A percentile compares a stretch with the other conserved stretches of the same genome.
These are phyloP conservation scores for Acronicta psi DNA, from an alignment of 2,888 invertebrate species.

Conservation along the genomic window DNA sequence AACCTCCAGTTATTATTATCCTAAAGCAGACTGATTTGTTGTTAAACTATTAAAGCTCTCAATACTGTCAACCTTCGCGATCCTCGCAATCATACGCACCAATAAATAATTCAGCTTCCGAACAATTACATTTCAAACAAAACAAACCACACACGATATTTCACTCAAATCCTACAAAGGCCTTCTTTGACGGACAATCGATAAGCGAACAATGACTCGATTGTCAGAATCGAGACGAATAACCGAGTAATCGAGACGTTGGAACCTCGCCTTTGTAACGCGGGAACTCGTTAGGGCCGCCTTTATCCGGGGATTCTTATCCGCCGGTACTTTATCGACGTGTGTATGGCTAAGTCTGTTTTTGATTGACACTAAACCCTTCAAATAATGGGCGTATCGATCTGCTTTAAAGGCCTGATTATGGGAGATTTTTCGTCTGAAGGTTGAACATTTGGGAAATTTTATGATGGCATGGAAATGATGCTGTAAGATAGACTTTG, in stretches of 20 bases:
- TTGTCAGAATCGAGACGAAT: constrained; percentile 68
- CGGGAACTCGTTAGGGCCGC: constrained; percentile 68
- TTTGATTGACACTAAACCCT: constrained; percentile 80
- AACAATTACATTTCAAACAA: constrained; percentile 45
- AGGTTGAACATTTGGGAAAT: constrained; percentile 24
- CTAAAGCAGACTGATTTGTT: not conserved
- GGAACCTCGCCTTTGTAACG: constrained; percentile 64
- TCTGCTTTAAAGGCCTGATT: constrained; percentile 57
- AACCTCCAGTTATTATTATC: too few relatives aligned
- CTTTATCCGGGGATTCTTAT: constrained; percentile 67
- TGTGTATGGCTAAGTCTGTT: constrained; percentile 69
- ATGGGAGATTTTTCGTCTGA: constrained; percentile 46
- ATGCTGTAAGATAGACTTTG: not conserved
- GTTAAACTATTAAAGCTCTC: constrained; percentile 16
- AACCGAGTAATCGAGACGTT: constrained; percentile 68
- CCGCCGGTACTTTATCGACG: constrained; percentile 63
- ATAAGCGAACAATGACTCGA: constrained; percentile 70
- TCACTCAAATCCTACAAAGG: constrained; percentile 49
- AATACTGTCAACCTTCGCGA: constrained; percentile 13
- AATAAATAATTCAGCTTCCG: constrained; percentile 44
- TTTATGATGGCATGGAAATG: constrained; percentile 44
- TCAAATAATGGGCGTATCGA: constrained; percentile 67
- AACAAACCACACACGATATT: constrained; percentile 47
- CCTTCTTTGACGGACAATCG: constrained; percentile 63
- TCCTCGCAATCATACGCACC: constrained; percentile 20